Conservation (phyloP, 2,888 invertebrate genomes). For the Conus canariensis region DNA sequence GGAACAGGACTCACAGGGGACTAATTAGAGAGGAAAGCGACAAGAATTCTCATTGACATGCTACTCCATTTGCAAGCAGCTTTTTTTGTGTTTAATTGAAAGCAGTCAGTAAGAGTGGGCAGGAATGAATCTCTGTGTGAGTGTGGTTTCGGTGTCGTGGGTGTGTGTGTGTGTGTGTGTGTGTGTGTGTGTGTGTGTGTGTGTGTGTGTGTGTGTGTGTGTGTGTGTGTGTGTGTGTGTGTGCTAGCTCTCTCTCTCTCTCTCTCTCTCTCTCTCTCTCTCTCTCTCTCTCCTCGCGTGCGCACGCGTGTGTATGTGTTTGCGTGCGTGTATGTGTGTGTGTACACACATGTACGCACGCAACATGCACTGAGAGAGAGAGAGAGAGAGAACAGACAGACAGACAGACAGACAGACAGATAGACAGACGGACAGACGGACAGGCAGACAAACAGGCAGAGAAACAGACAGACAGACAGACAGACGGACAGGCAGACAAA, state of each 20-base stretch:
- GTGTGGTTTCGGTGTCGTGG: not conserved
- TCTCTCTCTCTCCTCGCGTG: too few relatives aligned
- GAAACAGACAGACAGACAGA: too few relatives aligned
- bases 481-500: not conserved
- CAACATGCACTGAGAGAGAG: not conserved
- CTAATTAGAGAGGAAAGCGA: too few relatives aligned
- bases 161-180: constrained; percentile 9
- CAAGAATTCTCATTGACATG: too few relatives aligned
- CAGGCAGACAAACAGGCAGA: not conserved
- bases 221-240: not conserved
- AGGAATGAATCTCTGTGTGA: too few relatives aligned
- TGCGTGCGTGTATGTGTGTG: not conserved
- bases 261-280: too few relatives aligned
- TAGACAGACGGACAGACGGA: not conserved
- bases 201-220: constrained; percentile 8
- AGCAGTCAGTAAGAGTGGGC: too few relatives aligned
- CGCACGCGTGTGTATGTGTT: not conserved
- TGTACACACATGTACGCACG: too few relatives aligned
- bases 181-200: constrained; percentile 18
- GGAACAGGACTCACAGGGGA: too few relatives aligned
- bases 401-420: too few relatives aligned
- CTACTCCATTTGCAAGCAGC: too few relatives aligned
- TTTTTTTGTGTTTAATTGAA: too few relatives aligned
- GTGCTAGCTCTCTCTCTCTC: not conserved
- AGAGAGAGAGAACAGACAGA: not conserved